Evolutionary conservation across 2,113 vertebrate genomes (phyloP).

Genomic region (Pteronura brasiliensis): DNA sequence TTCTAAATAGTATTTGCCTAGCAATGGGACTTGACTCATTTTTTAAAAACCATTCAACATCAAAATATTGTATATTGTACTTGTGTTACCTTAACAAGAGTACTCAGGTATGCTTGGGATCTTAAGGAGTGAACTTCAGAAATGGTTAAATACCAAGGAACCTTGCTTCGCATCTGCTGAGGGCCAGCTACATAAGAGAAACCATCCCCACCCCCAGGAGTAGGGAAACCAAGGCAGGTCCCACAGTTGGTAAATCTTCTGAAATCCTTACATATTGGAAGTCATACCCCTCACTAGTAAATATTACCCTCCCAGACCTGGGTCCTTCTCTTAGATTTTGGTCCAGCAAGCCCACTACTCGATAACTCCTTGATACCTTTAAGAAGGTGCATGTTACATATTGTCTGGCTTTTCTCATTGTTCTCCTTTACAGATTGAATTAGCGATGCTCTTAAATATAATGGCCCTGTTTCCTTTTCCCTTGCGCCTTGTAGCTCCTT

Average conservation of each 20-base stretch:
- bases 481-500: constrained; percentile 82
- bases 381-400: background rate
- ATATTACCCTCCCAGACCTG: background rate
- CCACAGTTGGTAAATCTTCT: background rate
- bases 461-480: background rate
- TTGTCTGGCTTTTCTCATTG: background rate
- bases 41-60: background rate
- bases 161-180: too few species aligned
- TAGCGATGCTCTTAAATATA: background rate
- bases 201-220: rapidly evolving
- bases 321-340: too few species aligned
- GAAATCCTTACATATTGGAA: background rate
- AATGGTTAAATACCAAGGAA: background rate
- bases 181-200: too few species aligned
- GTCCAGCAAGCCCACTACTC: background rate
- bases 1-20: background rate
- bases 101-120: background rate
- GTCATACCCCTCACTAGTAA: background rate
- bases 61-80: background rate
- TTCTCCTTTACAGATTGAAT: background rate
- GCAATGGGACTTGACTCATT: background rate
- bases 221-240: background rate
- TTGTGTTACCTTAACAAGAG: background rate
- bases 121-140: background rate
- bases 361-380: too few species aligned